Conservation (phyloP, 2,888 invertebrate species). For the Microplitis deprimator region DNA sequence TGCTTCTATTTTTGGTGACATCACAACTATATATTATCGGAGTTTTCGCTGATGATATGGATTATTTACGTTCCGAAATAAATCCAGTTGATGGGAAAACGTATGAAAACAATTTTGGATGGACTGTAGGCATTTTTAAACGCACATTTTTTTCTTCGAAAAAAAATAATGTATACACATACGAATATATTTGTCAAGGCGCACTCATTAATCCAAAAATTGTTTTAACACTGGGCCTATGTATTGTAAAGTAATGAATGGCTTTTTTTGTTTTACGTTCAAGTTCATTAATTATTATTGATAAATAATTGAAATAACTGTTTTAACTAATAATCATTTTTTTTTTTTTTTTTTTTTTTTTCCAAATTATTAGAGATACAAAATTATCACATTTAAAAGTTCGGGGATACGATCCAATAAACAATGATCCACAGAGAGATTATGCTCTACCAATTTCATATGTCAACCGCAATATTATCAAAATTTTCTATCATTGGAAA, state of each 20-base stretch:
- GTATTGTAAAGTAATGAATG: background rate
- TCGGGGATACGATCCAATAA: background rate
- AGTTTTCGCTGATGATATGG: background rate
- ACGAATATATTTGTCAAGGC: background rate
- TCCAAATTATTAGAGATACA: background rate
- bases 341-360: too few relatives aligned
- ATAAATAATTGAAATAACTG: background rate
- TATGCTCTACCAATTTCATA: background rate
- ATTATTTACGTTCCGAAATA: background rate
- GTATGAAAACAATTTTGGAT: conserved; percentile 28
- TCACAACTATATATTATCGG: background rate
- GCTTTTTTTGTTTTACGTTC: background rate
- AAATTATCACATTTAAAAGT: background rate
- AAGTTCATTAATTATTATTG: background rate
- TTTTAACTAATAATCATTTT: background rate
- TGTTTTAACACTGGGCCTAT: background rate
- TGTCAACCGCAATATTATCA: background rate
- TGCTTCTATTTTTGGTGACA: background rate
- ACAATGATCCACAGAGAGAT: background rate
- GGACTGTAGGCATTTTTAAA: background rate
- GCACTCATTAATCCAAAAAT: background rate
- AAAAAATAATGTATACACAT: background rate
- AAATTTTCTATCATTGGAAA: background rate
- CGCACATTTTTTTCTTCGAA: background rate
- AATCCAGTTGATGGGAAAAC: background rate